Evolutionary conservation across 23 tunicate genomes (phyloP).

Genomic region (Clavelina lepadiformis): DNA sequence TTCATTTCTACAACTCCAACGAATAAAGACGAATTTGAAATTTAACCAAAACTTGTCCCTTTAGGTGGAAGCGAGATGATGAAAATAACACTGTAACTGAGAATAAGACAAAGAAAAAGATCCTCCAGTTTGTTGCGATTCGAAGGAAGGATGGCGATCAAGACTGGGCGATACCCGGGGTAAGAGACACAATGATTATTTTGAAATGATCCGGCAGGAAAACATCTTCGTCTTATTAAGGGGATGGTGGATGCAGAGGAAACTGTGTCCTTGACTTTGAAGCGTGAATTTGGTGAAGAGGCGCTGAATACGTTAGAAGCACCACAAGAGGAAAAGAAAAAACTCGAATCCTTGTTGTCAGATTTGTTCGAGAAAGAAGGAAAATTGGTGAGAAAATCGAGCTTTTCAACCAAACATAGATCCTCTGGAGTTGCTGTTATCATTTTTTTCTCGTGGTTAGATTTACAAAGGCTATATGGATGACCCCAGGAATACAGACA

Average conservation of each 20-base stretch:
- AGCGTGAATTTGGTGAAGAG: constrained; percentile 95
- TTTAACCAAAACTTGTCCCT: too few relatives aligned
- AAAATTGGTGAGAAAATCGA: constrained; percentile 10
- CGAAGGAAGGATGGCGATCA: constrained; percentile 52
- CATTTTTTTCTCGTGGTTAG: constrained; percentile 12
- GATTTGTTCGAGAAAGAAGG: constrained; percentile 43
- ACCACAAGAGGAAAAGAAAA: constrained; percentile 31
- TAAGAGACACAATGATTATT: constrained; percentile 13
- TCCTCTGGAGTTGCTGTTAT: neutral
- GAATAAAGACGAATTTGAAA: too few relatives aligned
- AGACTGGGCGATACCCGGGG: constrained; percentile 99
- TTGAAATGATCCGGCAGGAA: too few relatives aligned
- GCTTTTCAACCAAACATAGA: too few relatives aligned
- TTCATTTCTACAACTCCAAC: too few relatives aligned
- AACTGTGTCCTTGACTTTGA: constrained; percentile 74
- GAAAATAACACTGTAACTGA: constrained; percentile 33
- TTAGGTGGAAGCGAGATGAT: constrained; percentile 68
- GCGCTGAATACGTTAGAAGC: constrained; percentile 61
- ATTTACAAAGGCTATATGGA: constrained; percentile 85
- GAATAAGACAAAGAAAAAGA: constrained; percentile 16
- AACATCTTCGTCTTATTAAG: constrained; percentile 3
- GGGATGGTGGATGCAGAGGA: constrained; percentile 97
- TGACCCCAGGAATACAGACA: constrained; percentile 94
- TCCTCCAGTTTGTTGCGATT: constrained; percentile 88
- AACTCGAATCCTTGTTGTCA: constrained; percentile 23